These are phyloP conservation scores for Caerostris darwini DNA, from an alignment of 1,140 invertebrate genomes.

Conservation along the genomic window DNA sequence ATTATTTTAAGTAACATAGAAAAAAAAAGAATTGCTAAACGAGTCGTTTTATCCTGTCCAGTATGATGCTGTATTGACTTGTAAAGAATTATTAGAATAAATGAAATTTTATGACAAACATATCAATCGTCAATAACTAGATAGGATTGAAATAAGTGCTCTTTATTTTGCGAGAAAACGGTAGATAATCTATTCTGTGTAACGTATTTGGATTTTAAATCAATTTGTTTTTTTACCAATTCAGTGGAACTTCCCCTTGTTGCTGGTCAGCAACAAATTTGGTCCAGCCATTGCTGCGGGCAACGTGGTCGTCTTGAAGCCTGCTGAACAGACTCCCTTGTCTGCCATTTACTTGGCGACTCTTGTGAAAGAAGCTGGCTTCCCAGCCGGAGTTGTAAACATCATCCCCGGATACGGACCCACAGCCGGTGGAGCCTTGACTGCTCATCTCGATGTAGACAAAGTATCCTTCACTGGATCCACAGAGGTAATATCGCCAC, in stretches of 20 bases:
- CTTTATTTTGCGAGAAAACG: no score
- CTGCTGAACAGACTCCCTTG: conserved; percentile 84
- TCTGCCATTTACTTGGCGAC: conserved; percentile 83
- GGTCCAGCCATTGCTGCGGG: conserved; percentile 84
- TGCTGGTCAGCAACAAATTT: conserved; percentile 85
- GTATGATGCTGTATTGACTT: no score
- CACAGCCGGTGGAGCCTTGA: conserved; percentile 82
- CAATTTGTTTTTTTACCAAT: conserved; percentile 80
- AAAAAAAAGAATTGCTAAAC: no score
- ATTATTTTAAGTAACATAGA: no score
- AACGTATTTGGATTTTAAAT: background rate
- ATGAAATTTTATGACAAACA: no score
- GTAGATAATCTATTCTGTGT: no score
- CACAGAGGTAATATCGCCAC: conserved; percentile 81
- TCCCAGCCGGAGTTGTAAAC: conserved; percentile 82
- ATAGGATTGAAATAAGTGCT: no score
- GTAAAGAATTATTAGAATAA: no score
- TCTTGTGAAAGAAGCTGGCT: conserved; percentile 81
- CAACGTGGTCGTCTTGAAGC: conserved; percentile 84
- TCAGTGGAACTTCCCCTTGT: conserved; percentile 85
- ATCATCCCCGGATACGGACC: conserved; percentile 82
- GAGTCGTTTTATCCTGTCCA: no score
- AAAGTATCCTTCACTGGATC: conserved; percentile 84
- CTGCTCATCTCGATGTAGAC: conserved; percentile 81
- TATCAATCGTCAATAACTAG: no score